phyloP scores from a whole-genome alignment of 1,140 invertebrate genomes.

The Calephelis nemesis region DNA sequence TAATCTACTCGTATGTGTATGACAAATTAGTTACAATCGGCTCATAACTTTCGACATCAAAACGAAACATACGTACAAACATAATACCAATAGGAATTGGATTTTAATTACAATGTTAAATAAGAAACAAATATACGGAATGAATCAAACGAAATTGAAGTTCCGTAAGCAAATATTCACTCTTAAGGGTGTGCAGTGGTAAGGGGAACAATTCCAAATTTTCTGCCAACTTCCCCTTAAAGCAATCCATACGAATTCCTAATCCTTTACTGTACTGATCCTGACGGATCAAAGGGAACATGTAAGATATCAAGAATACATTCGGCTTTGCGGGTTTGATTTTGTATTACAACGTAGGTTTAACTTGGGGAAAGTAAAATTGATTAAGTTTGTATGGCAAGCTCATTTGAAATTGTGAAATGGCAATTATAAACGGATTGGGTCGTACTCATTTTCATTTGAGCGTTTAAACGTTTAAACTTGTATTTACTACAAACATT shows the following conservation, averaged over 20 bases:
- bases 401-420: background rate
- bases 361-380: constrained; percentile 9
- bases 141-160: constrained; percentile 33
- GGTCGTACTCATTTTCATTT: no score
- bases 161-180: constrained; percentile 43
- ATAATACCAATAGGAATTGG: no score
- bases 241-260: constrained; percentile 67
- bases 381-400: background rate
- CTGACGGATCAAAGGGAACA: constrained; percentile 47
- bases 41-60: no score
- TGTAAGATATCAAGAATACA: constrained; percentile 44
- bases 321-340: constrained; percentile 22
- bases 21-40: no score
- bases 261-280: constrained; percentile 59
- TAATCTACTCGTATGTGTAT: no score
- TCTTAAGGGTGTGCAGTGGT: constrained; percentile 43
- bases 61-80: no score
- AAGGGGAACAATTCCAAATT: constrained; percentile 67
- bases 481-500: no score
- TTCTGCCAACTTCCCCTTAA: constrained; percentile 59
- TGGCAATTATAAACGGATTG: background rate
- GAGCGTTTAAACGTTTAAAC: no score
- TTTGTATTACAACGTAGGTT: constrained; percentile 15
- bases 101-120: no score
- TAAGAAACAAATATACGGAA: constrained; percentile 16